Conservation (phyloP, 1,140 invertebrate species). For the Anastatus disparis region DNA sequence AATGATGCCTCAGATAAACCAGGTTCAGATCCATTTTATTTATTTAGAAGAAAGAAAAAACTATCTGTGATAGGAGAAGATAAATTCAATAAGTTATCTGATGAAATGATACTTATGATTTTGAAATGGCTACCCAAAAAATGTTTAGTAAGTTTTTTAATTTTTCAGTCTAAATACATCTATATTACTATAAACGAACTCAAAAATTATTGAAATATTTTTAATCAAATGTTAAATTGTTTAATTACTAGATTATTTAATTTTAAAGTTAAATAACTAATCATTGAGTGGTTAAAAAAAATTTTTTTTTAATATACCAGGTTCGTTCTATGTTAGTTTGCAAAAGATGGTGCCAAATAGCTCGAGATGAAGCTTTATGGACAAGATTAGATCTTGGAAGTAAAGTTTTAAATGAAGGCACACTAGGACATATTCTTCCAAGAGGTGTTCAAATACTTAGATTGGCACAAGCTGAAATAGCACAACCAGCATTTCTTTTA, state of each 20-base stretch:
- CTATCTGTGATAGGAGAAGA: constrained; percentile 61
- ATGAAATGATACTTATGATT: constrained; percentile 86
- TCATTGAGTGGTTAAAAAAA: background rate
- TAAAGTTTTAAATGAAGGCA: constrained; percentile 73
- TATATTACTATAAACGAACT: too few species aligned
- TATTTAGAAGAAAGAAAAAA: constrained; percentile 59
- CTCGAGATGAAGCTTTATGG: constrained; percentile 87
- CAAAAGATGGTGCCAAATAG: constrained; percentile 77
- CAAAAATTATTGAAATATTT: too few species aligned
- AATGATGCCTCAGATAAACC: constrained; percentile 46
- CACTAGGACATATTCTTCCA: constrained; percentile 76
- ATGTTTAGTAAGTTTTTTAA: constrained; percentile 69
- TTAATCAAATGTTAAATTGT: too few species aligned
- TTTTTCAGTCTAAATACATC: too few species aligned
- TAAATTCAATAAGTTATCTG: constrained; percentile 76
- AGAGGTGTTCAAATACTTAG: constrained; percentile 80
- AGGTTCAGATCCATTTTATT: constrained; percentile 56
- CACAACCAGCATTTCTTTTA: constrained; percentile 67
- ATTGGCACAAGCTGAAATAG: constrained; percentile 78
- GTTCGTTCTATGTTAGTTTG: constrained; percentile 66
- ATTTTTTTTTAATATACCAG: constrained; percentile 36
- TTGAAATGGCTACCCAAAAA: constrained; percentile 85
- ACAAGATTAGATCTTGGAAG: constrained; percentile 81
- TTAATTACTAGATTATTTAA: constrained; percentile 3
- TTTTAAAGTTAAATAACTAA: constrained; percentile 21